Conservation (phyloP, 1,140 invertebrate species). For the Mactra quadrangularis region DNA sequence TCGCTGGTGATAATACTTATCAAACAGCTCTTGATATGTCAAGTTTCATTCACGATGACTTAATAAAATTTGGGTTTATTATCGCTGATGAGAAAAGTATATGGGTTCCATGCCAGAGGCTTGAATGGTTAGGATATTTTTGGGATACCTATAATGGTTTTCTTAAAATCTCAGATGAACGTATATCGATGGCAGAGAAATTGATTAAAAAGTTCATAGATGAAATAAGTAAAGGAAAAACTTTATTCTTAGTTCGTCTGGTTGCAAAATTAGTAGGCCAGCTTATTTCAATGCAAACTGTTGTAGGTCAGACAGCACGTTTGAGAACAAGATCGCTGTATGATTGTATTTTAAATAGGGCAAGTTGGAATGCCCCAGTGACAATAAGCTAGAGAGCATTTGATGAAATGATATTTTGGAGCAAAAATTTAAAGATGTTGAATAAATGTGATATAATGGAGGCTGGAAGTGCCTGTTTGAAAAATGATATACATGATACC, state of each 20-base stretch:
- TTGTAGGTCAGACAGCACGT: constrained; percentile 23
- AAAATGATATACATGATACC: neutral
- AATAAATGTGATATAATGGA: neutral
- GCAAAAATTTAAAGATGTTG: constrained; percentile 2
- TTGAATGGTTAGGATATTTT: constrained; percentile 13
- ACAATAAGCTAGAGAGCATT: constrained; percentile 1
- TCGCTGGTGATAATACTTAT: neutral
- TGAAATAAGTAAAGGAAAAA: no score
- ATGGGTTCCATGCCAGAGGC: neutral
- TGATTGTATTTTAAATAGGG: constrained; percentile 1
- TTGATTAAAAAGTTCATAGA: neutral
- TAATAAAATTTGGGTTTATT: constrained; percentile 8
- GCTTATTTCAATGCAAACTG: constrained; percentile 36
- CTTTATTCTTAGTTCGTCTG: neutral
- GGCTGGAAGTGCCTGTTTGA: neutral
- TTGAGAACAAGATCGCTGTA: constrained; percentile 48
- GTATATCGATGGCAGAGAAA: neutral
- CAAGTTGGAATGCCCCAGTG: constrained; percentile 14
- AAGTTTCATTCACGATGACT: neutral
- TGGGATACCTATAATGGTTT: neutral
- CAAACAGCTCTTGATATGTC: neutral
- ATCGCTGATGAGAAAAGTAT: constrained; percentile 3
- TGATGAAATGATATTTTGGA: constrained; percentile 34
- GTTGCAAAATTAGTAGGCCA: constrained; percentile 20
- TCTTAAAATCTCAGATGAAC: neutral